Evolutionary conservation across 2,797 vertebrate species (phyloP).

Genomic region (Avahi laniger): DNA sequence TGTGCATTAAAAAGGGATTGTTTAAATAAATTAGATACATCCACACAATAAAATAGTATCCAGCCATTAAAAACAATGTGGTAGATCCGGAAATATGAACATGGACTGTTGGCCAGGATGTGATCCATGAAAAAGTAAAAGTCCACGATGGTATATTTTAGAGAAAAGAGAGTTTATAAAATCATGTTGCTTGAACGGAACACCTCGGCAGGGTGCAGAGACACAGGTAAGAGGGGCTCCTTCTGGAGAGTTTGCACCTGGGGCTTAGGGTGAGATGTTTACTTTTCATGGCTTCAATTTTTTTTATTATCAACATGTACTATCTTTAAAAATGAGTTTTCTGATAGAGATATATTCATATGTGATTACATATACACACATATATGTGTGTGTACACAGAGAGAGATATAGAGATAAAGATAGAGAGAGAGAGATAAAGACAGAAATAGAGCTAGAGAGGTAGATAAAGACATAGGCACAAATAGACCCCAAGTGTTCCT

Average conservation of each 20-base stretch:
- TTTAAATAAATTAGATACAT: neutral
- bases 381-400: neutral
- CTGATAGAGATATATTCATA: neutral
- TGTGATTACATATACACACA: too few relatives aligned
- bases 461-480: too few relatives aligned
- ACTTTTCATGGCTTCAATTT: neutral
- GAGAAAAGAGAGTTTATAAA: neutral
- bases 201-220: neutral
- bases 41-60: neutral
- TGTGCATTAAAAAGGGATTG: neutral
- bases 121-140: neutral
- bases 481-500: neutral
- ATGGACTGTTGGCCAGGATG: neutral
- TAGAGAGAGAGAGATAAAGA: neutral
- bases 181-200: neutral
- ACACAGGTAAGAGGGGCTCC: neutral
- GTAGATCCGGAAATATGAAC: neutral
- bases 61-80: neutral
- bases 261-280: neutral
- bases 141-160: neutral
- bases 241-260: neutral
- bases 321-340: neutral
- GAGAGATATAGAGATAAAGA: neutral
- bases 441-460: neutral
- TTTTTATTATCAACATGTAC: neutral